Percentiles rank a stretch among this genome's conserved stretches.
Evolutionary conservation across 2,888 invertebrate species (phyloP).

Genomic region (Dermolepida albohirtum): DNA sequence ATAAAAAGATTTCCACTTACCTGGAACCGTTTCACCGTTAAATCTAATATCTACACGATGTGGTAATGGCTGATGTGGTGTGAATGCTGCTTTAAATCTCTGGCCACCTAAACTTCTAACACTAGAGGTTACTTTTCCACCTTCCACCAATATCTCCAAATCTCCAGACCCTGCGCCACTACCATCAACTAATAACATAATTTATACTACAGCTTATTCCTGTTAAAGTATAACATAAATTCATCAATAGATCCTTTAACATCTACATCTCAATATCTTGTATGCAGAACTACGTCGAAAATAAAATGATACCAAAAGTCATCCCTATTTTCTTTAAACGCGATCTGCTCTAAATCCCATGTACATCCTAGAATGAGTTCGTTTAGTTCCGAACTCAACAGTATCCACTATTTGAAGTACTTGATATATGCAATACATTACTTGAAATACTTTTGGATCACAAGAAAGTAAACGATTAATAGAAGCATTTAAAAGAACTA

Average conservation of each 20-base stretch:
- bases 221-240: background rate
- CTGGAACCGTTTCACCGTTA: slow-evolving; percentile 90
- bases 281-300: no score
- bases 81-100: slow-evolving; percentile 91
- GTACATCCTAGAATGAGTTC: no score
- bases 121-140: slow-evolving; percentile 93
- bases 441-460: no score
- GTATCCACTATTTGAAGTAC: no score
- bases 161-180: slow-evolving; percentile 96
- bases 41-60: slow-evolving; percentile 95
- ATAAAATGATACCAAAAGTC: no score
- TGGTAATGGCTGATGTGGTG: slow-evolving; percentile 85
- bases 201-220: no score
- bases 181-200: slow-evolving; percentile 81
- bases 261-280: background rate
- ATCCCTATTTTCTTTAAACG: no score
- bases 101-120: slow-evolving; percentile 92
- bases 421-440: no score
- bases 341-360: no score
- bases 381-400: no score
- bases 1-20: slow-evolving; percentile 69
- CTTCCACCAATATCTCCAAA: slow-evolving; percentile 94
- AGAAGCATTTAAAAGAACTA: no score
- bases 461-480: no score
- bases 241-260: background rate